Percentiles rank a stretch among this genome's conserved stretches.
Evolutionary conservation across 2,113 vertebrate species (phyloP).

Genomic region (Sylvilagus bachmani): DNA sequence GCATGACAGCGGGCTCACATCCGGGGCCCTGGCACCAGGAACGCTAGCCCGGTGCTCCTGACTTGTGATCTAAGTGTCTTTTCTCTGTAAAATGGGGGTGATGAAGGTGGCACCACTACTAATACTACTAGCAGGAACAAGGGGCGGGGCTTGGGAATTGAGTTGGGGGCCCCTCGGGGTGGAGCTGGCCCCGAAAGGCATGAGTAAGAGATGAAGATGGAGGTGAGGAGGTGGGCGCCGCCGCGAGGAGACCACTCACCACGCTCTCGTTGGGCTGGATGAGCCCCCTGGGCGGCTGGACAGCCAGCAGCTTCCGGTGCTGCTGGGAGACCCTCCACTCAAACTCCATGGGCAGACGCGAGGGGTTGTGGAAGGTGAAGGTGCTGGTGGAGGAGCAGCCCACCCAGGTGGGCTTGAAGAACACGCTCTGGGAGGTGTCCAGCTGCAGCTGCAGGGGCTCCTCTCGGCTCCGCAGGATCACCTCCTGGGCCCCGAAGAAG

Average conservation of each 20-base stretch:
- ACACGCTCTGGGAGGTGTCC: conserved; percentile 89
- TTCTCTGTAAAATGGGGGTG: neutral
- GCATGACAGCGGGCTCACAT: neutral
- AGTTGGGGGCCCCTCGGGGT: neutral
- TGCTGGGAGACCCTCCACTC: conserved; percentile 91
- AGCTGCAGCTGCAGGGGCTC: conserved; percentile 90
- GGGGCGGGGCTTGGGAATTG: neutral
- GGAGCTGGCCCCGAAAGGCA: too few species aligned
- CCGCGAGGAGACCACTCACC: conserved; percentile 85
- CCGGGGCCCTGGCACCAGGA: conserved; percentile 5
- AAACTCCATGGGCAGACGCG: conserved; percentile 91
- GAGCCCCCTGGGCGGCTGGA: conserved; percentile 89
- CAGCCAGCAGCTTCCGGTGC: conserved; percentile 88
- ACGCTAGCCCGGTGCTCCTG: neutral
- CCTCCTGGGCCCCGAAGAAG: conserved; percentile 86
- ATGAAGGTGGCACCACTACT: neutral
- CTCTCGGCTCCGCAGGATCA: conserved; percentile 88
- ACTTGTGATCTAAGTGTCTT: neutral
- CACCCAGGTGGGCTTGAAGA: conserved; percentile 93
- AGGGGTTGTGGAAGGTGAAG: conserved; percentile 91
- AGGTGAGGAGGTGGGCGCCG: neutral
- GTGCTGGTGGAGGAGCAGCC: conserved; percentile 86
- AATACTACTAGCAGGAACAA: neutral
- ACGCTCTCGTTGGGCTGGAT: conserved; percentile 93
- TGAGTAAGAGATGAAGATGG: neutral